Conservation (phyloP, 2,113 vertebrate species). For the Carassius carassius region DNA sequence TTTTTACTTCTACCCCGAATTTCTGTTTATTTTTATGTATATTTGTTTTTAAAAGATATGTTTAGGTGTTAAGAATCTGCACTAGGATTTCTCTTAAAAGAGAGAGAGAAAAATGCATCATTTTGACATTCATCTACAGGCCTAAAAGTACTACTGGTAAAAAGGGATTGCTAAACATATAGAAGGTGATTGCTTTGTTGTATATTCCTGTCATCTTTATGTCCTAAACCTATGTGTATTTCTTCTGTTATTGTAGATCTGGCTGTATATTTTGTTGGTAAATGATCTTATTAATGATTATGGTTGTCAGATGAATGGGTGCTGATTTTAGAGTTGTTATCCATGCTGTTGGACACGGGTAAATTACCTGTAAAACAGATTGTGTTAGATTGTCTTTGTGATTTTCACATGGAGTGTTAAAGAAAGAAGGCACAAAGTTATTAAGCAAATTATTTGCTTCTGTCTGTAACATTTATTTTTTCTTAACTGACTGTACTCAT, state of each 20-base stretch:
- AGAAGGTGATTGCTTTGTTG: slow-evolving; percentile 77
- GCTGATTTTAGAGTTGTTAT: slow-evolving; percentile 74
- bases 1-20: slow-evolving; percentile 56
- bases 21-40: slow-evolving; percentile 59
- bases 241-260: slow-evolving; percentile 73
- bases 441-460: slow-evolving; percentile 66
- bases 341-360: slow-evolving; percentile 70
- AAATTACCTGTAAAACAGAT: slow-evolving; percentile 71
- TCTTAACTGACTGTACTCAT: slow-evolving; percentile 64
- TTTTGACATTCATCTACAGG: slow-evolving; percentile 65
- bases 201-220: slow-evolving; percentile 78
- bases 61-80: slow-evolving; percentile 60
- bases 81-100: slow-evolving; percentile 60
- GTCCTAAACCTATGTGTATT: slow-evolving; percentile 76
- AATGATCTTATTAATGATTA: slow-evolving; percentile 69
- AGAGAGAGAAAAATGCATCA: slow-evolving; percentile 61
- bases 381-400: slow-evolving; percentile 76
- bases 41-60: slow-evolving; percentile 53
- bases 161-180: slow-evolving; percentile 64
- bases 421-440: slow-evolving; percentile 63
- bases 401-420: slow-evolving; percentile 67
- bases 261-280: slow-evolving; percentile 74
- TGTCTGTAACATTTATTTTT: slow-evolving; percentile 62
- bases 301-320: slow-evolving; percentile 75
- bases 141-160: slow-evolving; percentile 67